These are phyloP conservation scores for Gymnoscelis rufifasciata DNA, from an alignment of 2,888 invertebrate genomes.

Conservation along the genomic window DNA sequence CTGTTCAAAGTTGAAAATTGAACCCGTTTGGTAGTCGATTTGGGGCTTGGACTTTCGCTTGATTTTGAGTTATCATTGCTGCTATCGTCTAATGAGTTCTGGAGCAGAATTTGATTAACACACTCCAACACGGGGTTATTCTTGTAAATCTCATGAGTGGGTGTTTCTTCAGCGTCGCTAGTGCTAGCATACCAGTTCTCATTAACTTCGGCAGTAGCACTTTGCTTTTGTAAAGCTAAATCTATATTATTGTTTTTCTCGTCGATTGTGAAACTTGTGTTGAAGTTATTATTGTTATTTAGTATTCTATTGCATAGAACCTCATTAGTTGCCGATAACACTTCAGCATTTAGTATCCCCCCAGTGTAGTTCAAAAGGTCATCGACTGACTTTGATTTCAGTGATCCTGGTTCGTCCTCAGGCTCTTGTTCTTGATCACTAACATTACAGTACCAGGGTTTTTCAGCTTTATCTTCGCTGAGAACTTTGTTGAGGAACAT, in stretches of 20 bases:
- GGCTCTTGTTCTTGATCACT: constrained; percentile 73
- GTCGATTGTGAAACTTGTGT: constrained; percentile 41
- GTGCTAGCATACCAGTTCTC: constrained; percentile 90
- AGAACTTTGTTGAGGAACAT: constrained; percentile 67
- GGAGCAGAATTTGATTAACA: constrained; percentile 89
- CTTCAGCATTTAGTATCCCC: constrained; percentile 52
- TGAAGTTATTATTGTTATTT: constrained; percentile 52
- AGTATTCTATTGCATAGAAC: constrained; percentile 61
- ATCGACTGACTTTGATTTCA: constrained; percentile 64
- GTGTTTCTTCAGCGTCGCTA: constrained; percentile 87
- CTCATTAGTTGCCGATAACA: constrained; percentile 69
- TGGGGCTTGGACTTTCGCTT: constrained; percentile 70
- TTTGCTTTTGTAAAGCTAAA: constrained; percentile 45
- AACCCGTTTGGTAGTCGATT: constrained; percentile 76
- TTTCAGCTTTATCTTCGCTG: constrained; percentile 62
- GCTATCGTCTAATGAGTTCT: constrained; percentile 83
- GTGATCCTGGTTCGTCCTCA: constrained; percentile 57
- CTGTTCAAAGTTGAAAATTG: constrained; percentile 82
- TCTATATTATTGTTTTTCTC: constrained; percentile 61
- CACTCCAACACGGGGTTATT: constrained; percentile 92
- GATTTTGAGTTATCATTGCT: constrained; percentile 72
- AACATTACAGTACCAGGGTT: constrained; percentile 75
- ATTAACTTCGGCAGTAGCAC: constrained; percentile 69
- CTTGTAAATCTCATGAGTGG: constrained; percentile 83
- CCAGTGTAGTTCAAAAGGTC: constrained; percentile 55